Percentiles rank a stretch among this genome's conserved stretches.
These are phyloP conservation scores for Eupeodes luniger DNA, from an alignment of 2,888 invertebrate species.

Conservation along the genomic window DNA sequence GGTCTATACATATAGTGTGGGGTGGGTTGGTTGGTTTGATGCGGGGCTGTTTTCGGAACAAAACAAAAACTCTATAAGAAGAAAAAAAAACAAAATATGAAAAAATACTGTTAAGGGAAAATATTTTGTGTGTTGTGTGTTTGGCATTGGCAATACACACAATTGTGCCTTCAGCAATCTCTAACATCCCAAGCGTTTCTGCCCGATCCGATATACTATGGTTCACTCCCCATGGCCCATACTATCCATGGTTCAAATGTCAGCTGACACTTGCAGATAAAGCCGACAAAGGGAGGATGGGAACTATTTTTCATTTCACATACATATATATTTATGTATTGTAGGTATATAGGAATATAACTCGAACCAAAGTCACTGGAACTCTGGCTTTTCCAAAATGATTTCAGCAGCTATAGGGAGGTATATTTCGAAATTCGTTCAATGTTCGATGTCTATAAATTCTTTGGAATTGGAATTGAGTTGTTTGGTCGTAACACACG, in stretches of 20 bases:
- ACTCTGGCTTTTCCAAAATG: neutral
- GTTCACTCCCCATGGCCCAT: slow-evolving; percentile 9
- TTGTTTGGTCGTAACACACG: slow-evolving; percentile 60
- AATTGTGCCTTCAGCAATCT: slow-evolving; percentile 56
- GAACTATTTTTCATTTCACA: slow-evolving; percentile 27
- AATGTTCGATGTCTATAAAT: slow-evolving; percentile 66
- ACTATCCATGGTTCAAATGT: slow-evolving; percentile 67
- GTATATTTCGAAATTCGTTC: slow-evolving; percentile 34
- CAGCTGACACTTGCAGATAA: slow-evolving; percentile 76
- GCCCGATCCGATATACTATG: slow-evolving; percentile 7
- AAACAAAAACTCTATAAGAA: slow-evolving; percentile 49
- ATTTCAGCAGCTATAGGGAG: slow-evolving; percentile 16
- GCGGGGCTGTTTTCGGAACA: slow-evolving; percentile 56
- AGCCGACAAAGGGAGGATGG: slow-evolving; percentile 50
- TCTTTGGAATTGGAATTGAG: slow-evolving; percentile 64
- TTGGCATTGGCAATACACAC: slow-evolving; percentile 62
- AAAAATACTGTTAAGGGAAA: slow-evolving; percentile 58
- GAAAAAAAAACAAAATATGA: slow-evolving; percentile 38
- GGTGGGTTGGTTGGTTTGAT: neutral
- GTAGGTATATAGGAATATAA: neutral
- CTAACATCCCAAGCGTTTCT: slow-evolving; percentile 2
- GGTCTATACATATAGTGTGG: neutral
- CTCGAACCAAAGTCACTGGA: neutral
- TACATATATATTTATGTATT: neutral
- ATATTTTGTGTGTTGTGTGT: slow-evolving; percentile 58